phyloP scores from a whole-genome alignment of 2,113 vertebrate genomes.

The Labrus mixtus region DNA sequence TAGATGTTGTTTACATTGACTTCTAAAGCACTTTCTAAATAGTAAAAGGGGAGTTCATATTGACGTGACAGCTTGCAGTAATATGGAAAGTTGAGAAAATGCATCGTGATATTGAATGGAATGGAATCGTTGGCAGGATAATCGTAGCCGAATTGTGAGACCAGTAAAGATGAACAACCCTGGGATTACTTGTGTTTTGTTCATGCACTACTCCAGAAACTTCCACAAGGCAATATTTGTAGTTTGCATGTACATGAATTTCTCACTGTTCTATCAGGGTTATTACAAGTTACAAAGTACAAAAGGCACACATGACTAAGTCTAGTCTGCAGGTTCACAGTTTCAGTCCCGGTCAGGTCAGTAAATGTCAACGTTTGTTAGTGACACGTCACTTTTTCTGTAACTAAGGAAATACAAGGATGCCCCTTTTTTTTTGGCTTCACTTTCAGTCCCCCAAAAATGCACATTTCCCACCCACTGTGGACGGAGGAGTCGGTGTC shows the following conservation, averaged over 20 bases:
- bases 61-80: too few species aligned
- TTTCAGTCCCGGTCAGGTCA: not conserved
- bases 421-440: conserved; percentile 16
- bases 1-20: too few species aligned
- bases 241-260: conserved; percentile 1
- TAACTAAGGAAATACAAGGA: not conserved
- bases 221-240: not conserved
- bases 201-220: not conserved
- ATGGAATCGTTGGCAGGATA: too few species aligned
- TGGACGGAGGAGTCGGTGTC: conserved; percentile 75
- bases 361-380: not conserved
- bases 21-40: too few species aligned
- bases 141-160: too few species aligned
- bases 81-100: too few species aligned
- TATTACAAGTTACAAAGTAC: conserved; percentile 1
- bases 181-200: not conserved
- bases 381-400: not conserved
- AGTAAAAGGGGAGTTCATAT: too few species aligned
- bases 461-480: conserved; percentile 53
- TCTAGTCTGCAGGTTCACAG: not conserved
- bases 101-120: too few species aligned
- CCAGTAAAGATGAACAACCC: too few species aligned
- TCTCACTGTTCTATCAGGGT: not conserved
- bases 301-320: not conserved
- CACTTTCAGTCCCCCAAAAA: conserved; percentile 30